Conservation (phyloP, 2,113 vertebrate species). For the Alexandromys fortis region DNA sequence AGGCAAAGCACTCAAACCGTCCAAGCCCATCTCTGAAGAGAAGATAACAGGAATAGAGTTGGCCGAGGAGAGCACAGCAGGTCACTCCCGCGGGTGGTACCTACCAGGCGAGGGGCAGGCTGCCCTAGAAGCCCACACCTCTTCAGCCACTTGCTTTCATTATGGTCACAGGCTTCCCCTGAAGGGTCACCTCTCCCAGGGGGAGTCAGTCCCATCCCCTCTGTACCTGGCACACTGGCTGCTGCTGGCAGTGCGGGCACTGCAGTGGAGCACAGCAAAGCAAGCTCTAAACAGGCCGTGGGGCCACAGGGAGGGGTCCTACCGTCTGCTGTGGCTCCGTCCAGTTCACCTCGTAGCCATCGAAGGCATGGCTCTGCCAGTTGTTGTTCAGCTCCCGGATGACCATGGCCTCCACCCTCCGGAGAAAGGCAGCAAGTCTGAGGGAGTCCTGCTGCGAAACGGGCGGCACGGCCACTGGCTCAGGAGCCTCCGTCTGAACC, state of each 20-base stretch:
- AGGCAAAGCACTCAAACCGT: neutral
- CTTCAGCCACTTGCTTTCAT: neutral
- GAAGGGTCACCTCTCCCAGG: neutral
- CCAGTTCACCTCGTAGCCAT: slow-evolving; percentile 94
- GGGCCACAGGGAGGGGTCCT: slow-evolving; percentile 37
- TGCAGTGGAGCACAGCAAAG: neutral
- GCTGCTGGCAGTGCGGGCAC: rapidly evolving
- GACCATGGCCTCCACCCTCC: slow-evolving; percentile 87
- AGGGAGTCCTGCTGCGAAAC: slow-evolving; percentile 64
- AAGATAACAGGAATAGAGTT: neutral
- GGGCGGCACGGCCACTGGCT: neutral
- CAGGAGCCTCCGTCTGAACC: slow-evolving; percentile 86
- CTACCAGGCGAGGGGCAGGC: neutral
- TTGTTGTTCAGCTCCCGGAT: slow-evolving; percentile 90
- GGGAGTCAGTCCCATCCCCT: neutral
- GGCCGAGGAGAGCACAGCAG: neutral
- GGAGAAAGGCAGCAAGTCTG: slow-evolving; percentile 88
- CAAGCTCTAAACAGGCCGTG: rapidly evolving
- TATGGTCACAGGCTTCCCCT: neutral
- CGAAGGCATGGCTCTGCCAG: slow-evolving; percentile 92
- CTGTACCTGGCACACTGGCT: neutral
- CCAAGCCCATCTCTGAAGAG: neutral
- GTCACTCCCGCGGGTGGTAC: neutral
- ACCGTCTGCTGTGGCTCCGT: slow-evolving; percentile 89
- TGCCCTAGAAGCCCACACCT: neutral